Percentiles rank a stretch among this genome's conserved stretches.
Evolutionary conservation across 2,113 vertebrate species (phyloP).

Genomic region (Peromyscus leucopus): DNA sequence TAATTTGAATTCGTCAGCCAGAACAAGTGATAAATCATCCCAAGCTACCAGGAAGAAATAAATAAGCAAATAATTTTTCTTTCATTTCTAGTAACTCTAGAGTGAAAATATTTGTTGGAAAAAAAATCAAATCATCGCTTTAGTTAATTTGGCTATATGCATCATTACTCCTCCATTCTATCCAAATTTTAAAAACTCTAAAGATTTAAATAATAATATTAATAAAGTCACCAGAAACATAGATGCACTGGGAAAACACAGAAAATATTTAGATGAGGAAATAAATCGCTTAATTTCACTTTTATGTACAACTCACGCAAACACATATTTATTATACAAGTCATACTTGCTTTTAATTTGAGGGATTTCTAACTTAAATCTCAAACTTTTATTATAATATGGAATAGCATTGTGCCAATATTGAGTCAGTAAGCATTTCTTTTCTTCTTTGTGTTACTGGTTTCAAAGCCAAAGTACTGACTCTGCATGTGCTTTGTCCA

Average conservation of each 20-base stretch:
- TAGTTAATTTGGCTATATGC: slow-evolving; percentile 55
- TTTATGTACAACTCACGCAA: not conserved
- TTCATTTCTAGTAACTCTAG: slow-evolving; percentile 37
- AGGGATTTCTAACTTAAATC: not conserved
- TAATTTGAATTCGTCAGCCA: slow-evolving; percentile 58
- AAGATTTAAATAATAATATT: not conserved
- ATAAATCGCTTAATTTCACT: slow-evolving; percentile 8
- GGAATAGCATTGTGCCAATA: not conserved
- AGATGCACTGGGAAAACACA: not conserved
- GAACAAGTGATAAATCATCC: slow-evolving; percentile 38
- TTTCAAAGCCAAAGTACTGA: not conserved
- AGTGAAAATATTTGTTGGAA: slow-evolving; percentile 39
- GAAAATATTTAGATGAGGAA: slow-evolving; percentile 19
- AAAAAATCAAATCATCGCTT: not conserved
- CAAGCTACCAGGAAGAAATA: slow-evolving; percentile 42
- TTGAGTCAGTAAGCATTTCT: not conserved
- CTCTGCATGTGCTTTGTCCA: accelerated
- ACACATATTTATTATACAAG: not conserved
- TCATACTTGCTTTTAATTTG: not conserved
- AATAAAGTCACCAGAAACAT: not conserved
- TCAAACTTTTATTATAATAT: not conserved
- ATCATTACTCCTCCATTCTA: not conserved
- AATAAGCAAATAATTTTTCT: slow-evolving; percentile 53
- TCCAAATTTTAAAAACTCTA: not conserved
- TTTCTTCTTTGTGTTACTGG: not conserved